Conservation (phyloP, 2,888 invertebrate genomes). For the Euproctis similis region DNA sequence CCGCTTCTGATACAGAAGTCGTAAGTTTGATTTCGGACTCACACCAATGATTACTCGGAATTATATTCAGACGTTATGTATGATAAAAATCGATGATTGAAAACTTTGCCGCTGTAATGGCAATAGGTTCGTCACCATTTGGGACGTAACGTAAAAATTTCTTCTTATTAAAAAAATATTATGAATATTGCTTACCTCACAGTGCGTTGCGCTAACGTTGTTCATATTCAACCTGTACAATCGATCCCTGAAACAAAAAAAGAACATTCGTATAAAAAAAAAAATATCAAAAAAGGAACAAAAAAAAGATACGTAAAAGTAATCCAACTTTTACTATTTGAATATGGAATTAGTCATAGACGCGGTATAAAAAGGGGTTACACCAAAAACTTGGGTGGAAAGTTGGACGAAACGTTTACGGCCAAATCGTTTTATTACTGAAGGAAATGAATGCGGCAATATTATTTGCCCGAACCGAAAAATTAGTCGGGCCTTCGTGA, state of each 20-base stretch:
- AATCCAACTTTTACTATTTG: conserved; percentile 36
- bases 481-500: conserved; percentile 52
- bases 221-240: conserved; percentile 87
- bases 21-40: too few relatives aligned
- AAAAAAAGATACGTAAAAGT: conserved; percentile 33
- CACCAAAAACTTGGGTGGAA: conserved; percentile 17
- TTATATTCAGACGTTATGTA: too few relatives aligned
- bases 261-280: too few relatives aligned
- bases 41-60: too few relatives aligned
- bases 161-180: too few relatives aligned
- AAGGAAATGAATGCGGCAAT: conserved; percentile 39
- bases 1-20: too few relatives aligned
- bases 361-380: conserved; percentile 27
- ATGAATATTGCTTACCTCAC: conserved; percentile 76
- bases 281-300: conserved; percentile 29
- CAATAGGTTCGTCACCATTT: too few relatives aligned
- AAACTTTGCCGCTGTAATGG: too few relatives aligned
- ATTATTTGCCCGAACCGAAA: conserved; percentile 34
- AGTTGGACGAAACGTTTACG: conserved; percentile 50
- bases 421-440: conserved; percentile 55
- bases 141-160: too few relatives aligned
- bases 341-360: conserved; percentile 34
- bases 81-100: too few relatives aligned
- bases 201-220: conserved; percentile 89
- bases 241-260: conserved; percentile 91